Conservation (phyloP, 2,797 vertebrate species). For the Bryconaethiops microstoma region DNA sequence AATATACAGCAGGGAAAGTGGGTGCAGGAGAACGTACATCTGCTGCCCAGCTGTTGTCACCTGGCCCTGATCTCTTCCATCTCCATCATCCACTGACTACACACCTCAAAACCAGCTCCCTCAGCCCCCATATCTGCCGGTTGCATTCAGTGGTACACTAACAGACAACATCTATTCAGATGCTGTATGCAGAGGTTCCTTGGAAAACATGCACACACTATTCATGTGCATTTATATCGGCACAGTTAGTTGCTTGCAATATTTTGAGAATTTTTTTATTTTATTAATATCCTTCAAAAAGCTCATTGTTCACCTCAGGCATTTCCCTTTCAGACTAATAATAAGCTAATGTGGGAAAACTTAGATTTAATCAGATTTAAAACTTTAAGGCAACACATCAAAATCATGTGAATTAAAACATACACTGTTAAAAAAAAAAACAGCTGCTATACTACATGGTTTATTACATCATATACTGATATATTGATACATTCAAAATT, state of each 20-base stretch:
- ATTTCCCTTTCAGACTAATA: not conserved
- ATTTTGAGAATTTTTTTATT: not conserved
- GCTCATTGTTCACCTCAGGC: not conserved
- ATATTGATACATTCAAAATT: too few species aligned
- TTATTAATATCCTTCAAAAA: not conserved
- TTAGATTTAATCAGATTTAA: not conserved
- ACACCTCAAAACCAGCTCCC: slow-evolving; percentile 18
- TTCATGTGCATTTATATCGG: not conserved
- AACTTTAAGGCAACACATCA: not conserved
- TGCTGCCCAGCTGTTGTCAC: slow-evolving; percentile 62
- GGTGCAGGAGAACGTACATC: slow-evolving; percentile 46
- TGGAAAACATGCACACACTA: not conserved
- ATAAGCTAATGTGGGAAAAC: not conserved
- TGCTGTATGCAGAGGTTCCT: not conserved
- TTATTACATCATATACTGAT: too few species aligned
- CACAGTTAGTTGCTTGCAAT: not conserved
- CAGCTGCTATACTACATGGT: not conserved
- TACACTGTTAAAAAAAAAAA: not conserved
- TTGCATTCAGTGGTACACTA: not conserved
- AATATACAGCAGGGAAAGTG: slow-evolving; percentile 42
- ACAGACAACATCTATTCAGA: not conserved
- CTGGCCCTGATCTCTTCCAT: slow-evolving; percentile 35
- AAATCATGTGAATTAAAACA: not conserved
- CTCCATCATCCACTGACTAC: slow-evolving; percentile 38
- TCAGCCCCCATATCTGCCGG: slow-evolving; percentile 30